phyloP scores from a whole-genome alignment of 2,888 invertebrate species.

The Acronicta aceris region DNA sequence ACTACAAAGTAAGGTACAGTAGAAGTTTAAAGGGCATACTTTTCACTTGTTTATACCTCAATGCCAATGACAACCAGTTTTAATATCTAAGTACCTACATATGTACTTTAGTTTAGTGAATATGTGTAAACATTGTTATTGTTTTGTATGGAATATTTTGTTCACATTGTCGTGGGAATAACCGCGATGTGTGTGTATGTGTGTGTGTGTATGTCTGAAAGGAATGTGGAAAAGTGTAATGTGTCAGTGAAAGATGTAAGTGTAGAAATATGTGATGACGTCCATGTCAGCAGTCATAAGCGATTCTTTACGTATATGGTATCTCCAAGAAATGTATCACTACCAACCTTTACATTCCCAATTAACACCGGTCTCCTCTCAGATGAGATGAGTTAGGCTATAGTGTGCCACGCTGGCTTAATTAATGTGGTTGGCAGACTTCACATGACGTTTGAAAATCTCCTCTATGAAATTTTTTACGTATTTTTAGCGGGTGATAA shows the following conservation, averaged over 20 bases:
- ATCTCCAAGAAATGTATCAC: too few species aligned
- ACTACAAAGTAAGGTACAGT: too few species aligned
- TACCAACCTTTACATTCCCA: too few species aligned
- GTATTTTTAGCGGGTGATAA: too few species aligned
- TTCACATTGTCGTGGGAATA: constrained; percentile 6
- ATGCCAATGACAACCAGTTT: background rate
- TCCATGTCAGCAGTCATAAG: background rate
- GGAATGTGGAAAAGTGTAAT: constrained; percentile 3
- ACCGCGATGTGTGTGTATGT: background rate
- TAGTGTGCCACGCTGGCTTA: too few species aligned
- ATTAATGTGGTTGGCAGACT: too few species aligned
- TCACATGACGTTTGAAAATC: too few species aligned
- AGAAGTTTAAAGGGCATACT: too few species aligned
- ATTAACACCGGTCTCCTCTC: too few species aligned
- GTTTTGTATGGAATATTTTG: constrained; percentile 16
- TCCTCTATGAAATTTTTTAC: too few species aligned
- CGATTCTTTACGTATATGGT: background rate
- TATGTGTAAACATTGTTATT: background rate
- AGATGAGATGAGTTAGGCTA: too few species aligned
- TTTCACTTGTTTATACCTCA: background rate
- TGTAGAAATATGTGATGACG: constrained; percentile 16
- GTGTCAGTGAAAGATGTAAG: constrained; percentile 14
- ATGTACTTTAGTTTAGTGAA: background rate
- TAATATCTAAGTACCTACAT: background rate
- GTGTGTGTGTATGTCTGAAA: background rate